phyloP scores from a whole-genome alignment of 2,797 vertebrate species.

The Aplochiton taeniatus region DNA sequence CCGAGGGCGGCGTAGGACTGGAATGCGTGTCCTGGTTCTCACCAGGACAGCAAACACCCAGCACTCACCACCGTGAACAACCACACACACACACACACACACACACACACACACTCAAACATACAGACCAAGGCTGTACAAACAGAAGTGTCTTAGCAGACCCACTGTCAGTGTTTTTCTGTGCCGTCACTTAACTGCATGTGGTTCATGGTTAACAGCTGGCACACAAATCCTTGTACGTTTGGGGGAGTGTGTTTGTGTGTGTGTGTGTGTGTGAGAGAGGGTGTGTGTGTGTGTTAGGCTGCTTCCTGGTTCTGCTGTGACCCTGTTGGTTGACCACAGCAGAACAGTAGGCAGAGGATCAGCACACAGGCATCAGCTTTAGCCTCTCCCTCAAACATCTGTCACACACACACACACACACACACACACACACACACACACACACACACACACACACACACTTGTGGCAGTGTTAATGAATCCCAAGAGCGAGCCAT shows the following conservation, averaged over 20 bases:
- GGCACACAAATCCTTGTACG: not conserved
- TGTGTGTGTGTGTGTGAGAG: not conserved
- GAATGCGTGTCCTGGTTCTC: slow-evolving; percentile 1
- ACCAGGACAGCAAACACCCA: slow-evolving; percentile 5
- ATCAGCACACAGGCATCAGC: not conserved
- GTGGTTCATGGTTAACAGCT: slow-evolving; percentile 14
- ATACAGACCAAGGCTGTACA: not conserved
- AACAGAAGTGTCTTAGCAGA: not conserved
- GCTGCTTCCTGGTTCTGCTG: not conserved
- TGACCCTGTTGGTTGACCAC: slow-evolving; percentile 7
- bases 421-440: slow-evolving; percentile 12
- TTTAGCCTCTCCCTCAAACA: not conserved
- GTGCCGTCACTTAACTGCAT: slow-evolving; percentile 1
- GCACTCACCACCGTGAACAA: slow-evolving; percentile 2
- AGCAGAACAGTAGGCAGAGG: not conserved
- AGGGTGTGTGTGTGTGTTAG: not conserved
- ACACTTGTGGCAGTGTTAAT: slow-evolving; percentile 47
- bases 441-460: slow-evolving; percentile 1
- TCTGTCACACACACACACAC: slow-evolving; percentile 12
- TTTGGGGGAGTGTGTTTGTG: not conserved
- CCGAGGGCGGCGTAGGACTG: not conserved
- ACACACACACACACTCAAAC: slow-evolving; percentile 10
- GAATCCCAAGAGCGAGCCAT: slow-evolving; percentile 56
- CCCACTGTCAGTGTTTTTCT: not conserved
- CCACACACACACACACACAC: slow-evolving; percentile 5